Percentiles rank a stretch among this genome's conserved stretches.
These are phyloP conservation scores for Micrastur ruficollis DNA, from an alignment of 2,797 vertebrate genomes.

Conservation along the genomic window DNA sequence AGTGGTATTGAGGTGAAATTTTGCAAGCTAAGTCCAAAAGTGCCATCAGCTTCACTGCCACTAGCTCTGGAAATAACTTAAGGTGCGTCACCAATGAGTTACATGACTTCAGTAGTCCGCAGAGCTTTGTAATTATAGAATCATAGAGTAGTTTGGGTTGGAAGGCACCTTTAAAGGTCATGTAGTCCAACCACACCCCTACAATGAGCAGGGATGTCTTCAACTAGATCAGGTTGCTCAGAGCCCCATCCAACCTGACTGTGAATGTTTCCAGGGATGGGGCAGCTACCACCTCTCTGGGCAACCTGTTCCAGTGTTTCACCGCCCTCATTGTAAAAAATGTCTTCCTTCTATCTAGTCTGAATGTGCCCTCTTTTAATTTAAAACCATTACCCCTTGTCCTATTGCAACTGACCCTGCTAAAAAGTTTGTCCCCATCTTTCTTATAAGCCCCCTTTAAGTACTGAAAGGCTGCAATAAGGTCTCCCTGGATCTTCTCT, in stretches of 20 bases:
- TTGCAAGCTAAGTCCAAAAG: not conserved
- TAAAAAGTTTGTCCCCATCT: not conserved
- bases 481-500: not conserved
- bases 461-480: not conserved
- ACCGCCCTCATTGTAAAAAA: rapidly evolving
- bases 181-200: not conserved
- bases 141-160: not conserved
- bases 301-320: not conserved
- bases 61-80: not conserved
- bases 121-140: not conserved
- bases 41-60: not conserved
- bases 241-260: not conserved
- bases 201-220: not conserved
- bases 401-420: not conserved
- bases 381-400: not conserved
- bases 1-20: not conserved
- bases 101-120: not conserved
- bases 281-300: not conserved
- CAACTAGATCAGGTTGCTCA: not conserved
- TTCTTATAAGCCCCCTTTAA: not conserved
- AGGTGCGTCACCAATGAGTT: not conserved
- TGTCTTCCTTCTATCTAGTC: not conserved
- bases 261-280: not conserved
- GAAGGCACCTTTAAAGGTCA: not conserved
- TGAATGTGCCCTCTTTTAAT: not conserved